Conservation (phyloP, 1,140 invertebrate species). For the Monochamus saltuarius region DNA sequence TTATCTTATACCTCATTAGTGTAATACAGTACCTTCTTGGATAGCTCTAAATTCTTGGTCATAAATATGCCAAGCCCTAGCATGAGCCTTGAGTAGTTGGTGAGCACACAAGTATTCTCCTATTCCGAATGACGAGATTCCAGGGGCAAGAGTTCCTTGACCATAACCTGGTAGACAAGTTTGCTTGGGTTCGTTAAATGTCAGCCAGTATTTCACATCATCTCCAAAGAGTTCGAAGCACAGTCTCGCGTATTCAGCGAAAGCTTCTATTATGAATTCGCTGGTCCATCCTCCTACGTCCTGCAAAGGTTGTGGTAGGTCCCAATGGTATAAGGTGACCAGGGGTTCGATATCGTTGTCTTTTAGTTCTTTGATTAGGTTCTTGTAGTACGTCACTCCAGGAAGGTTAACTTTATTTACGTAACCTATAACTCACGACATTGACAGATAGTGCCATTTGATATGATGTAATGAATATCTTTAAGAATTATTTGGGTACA, state of each 20-base stretch:
- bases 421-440: neutral
- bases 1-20: slow-evolving; percentile 56
- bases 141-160: slow-evolving; percentile 19
- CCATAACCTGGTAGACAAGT: slow-evolving; percentile 27
- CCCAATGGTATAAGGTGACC: slow-evolving; percentile 16
- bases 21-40: slow-evolving; percentile 51
- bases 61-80: slow-evolving; percentile 52
- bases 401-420: slow-evolving; percentile 1
- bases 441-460: neutral
- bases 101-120: slow-evolving; percentile 52
- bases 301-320: slow-evolving; percentile 15
- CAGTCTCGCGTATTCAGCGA: slow-evolving; percentile 7
- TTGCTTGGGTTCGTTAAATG: slow-evolving; percentile 49
- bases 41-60: slow-evolving; percentile 21
- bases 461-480: neutral
- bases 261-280: neutral
- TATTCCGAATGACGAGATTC: slow-evolving; percentile 34
- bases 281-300: slow-evolving; percentile 10
- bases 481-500: no score
- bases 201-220: slow-evolving; percentile 34
- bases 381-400: slow-evolving; percentile 15
- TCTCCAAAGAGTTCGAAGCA: slow-evolving; percentile 30
- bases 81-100: slow-evolving; percentile 52
- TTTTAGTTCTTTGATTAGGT: slow-evolving; percentile 14
- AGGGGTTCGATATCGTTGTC: slow-evolving; percentile 15